phyloP scores from a whole-genome alignment of 2,113 vertebrate species.

The Naja naja region DNA sequence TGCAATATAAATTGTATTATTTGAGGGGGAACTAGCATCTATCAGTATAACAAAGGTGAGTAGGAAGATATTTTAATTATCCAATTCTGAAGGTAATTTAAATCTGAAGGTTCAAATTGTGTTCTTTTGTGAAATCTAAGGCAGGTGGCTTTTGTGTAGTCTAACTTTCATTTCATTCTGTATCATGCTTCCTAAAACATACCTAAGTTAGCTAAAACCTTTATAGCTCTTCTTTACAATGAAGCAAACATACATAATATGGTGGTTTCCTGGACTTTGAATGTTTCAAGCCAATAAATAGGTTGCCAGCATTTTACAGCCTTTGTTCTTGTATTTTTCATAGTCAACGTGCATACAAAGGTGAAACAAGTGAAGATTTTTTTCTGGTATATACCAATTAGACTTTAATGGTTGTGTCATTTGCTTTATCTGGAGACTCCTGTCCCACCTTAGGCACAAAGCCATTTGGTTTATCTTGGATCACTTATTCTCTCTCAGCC shows the following conservation, averaged over 20 bases:
- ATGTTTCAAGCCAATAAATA: neutral
- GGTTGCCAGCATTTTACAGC: neutral
- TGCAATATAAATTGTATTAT: slow-evolving; percentile 29
- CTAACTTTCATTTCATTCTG: neutral
- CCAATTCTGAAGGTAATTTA: neutral
- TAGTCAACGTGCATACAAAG: neutral
- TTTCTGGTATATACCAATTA: neutral
- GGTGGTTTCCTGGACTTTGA: neutral
- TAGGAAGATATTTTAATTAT: slow-evolving; percentile 3
- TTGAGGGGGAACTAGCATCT: slow-evolving; percentile 23
- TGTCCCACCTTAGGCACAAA: neutral
- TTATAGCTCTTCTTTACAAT: neutral
- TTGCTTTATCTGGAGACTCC: neutral
- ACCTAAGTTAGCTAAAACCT: neutral
- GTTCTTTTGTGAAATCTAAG: neutral
- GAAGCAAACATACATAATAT: neutral
- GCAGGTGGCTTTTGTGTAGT: neutral
- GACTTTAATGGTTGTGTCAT: neutral
- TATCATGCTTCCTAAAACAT: neutral
- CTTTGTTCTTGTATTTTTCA: neutral
- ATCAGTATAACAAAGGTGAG: neutral
- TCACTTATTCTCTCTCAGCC: neutral
- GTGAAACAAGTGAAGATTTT: neutral
- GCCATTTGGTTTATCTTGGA: neutral
- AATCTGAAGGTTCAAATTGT: neutral